These are phyloP conservation scores for Nephrocerus scutellatus DNA, from an alignment of 2,888 invertebrate species.

Conservation along the genomic window DNA sequence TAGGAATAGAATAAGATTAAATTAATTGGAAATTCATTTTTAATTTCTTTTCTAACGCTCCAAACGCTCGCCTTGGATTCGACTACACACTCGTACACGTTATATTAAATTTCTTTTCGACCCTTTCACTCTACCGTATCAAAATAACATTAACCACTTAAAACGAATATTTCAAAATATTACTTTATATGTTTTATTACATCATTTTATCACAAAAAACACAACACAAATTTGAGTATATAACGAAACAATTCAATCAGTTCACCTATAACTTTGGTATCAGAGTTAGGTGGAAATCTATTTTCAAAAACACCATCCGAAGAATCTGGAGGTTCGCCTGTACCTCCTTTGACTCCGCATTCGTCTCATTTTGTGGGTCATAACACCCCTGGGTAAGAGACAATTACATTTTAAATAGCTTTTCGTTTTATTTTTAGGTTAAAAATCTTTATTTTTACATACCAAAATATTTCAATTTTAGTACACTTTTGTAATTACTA, in stretches of 20 bases:
- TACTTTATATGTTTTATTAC: too few species aligned
- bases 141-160: too few species aligned
- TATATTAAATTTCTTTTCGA: too few species aligned
- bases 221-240: constrained; percentile 2
- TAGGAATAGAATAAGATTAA: too few species aligned
- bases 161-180: too few species aligned
- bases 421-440: not conserved
- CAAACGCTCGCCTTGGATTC: constrained; percentile 28
- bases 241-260: constrained; percentile 46
- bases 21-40: constrained; percentile 22
- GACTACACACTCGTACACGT: too few species aligned
- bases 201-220: too few species aligned
- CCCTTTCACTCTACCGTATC: too few species aligned
- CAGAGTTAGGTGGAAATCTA: constrained; percentile 89
- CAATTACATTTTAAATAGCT: constrained; percentile 15
- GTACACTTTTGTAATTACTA: not conserved
- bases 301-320: constrained; percentile 91
- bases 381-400: constrained; percentile 49
- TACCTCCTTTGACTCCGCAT: constrained; percentile 60
- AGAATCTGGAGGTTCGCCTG: constrained; percentile 65
- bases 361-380: constrained; percentile 52
- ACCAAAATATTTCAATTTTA: not conserved
- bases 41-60: constrained; percentile 22
- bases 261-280: constrained; percentile 89
- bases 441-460: not conserved